A percentile compares a stretch with the other conserved stretches of the same genome.
Evolutionary conservation across 2,888 invertebrate species (phyloP).

Genomic region (Acanthosepion pharaonis): DNA sequence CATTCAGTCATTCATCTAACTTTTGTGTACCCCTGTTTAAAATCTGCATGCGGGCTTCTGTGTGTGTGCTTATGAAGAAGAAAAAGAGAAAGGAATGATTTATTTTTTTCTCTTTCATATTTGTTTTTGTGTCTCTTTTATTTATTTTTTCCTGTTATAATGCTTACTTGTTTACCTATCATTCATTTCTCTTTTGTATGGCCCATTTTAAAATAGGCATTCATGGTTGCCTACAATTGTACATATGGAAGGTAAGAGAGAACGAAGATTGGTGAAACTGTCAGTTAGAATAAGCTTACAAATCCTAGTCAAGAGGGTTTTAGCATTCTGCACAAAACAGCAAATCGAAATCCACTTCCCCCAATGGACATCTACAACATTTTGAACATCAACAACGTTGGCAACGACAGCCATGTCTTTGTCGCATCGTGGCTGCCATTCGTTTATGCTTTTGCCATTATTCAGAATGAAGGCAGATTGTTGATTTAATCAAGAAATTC

Average conservation of each 20-base stretch:
- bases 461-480: not conserved
- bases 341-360: slow-evolving; percentile 21
- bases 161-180: slow-evolving; percentile 33
- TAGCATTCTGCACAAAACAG: not conserved
- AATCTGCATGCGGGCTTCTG: not conserved
- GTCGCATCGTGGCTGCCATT: slow-evolving; percentile 21
- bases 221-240: not conserved
- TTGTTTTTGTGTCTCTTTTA: not conserved
- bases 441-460: slow-evolving; percentile 1
- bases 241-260: not conserved
- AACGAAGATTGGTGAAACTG: not conserved
- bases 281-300: not conserved
- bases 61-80: not conserved
- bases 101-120: not conserved
- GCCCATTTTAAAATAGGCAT: not conserved
- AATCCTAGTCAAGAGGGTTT: slow-evolving; percentile 21
- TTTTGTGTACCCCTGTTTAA: not conserved
- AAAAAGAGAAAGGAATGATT: not conserved
- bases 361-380: not conserved
- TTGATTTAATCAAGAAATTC: slow-evolving; percentile 9
- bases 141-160: not conserved
- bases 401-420: slow-evolving; percentile 8
- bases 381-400: not conserved
- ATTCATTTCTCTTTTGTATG: not conserved
- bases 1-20: not conserved